Percentiles rank a stretch among this genome's conserved stretches.
phyloP scores from a whole-genome alignment of 2,888 invertebrate genomes.

The Limenitis camilla region DNA sequence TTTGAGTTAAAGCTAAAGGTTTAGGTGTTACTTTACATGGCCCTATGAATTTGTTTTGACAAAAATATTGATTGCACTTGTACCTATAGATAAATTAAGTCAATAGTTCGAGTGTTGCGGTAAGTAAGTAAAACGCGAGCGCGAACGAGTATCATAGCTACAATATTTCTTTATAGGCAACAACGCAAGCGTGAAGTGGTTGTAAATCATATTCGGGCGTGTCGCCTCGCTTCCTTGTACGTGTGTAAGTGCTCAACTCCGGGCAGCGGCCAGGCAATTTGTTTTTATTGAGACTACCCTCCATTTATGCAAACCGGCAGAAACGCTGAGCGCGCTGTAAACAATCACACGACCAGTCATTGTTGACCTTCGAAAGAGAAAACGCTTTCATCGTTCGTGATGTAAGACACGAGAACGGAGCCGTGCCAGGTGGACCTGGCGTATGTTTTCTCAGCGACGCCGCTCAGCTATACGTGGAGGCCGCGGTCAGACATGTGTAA shows the following conservation, averaged over 20 bases:
- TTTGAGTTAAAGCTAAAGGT: no score
- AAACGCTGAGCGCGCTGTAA: slow-evolving; percentile 69
- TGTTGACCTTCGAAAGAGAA: slow-evolving; percentile 36
- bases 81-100: no score
- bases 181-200: slow-evolving; percentile 37
- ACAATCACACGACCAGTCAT: slow-evolving; percentile 56
- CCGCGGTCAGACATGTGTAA: slow-evolving; percentile 60
- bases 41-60: no score
- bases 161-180: slow-evolving; percentile 22
- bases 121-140: slow-evolving; percentile 1
- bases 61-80: no score
- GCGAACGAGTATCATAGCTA: slow-evolving; percentile 16
- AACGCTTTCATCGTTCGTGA: slow-evolving; percentile 19
- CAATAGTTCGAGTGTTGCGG: not conserved
- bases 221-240: slow-evolving; percentile 68
- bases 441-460: slow-evolving; percentile 66
- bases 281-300: slow-evolving; percentile 74
- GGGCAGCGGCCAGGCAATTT: slow-evolving; percentile 68
- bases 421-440: slow-evolving; percentile 29
- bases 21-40: no score
- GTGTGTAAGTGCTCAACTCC: slow-evolving; percentile 65
- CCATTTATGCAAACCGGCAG: slow-evolving; percentile 70
- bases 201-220: slow-evolving; percentile 62
- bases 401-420: slow-evolving; percentile 16
- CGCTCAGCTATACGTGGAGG: slow-evolving; percentile 49